Base-by-base conservation (phyloP, 1,140 invertebrate genomes). In the Zelostemma sp. region DNA sequence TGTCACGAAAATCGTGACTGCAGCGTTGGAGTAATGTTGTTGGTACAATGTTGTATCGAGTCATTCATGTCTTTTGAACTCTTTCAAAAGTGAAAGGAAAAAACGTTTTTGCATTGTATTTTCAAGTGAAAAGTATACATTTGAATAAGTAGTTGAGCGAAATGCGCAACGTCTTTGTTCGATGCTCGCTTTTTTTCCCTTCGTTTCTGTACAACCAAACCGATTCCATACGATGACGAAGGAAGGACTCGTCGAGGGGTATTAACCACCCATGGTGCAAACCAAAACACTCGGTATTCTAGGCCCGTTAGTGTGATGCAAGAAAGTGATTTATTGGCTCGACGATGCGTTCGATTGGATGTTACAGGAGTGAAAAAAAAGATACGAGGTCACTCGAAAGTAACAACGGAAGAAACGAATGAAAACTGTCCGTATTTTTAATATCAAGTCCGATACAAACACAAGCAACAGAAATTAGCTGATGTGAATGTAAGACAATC, bases 281-380 rank as follows among this genome's bases (percentile, higher is more conserved):
- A 75, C 73, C 79, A 83, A 82, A 83, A 82, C 75, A 82, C 66
- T 64, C 4, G 47, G 64, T 71, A 60, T 62, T 66, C 62, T 33
- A 16, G 14, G 40, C 35, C 53, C 59, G 64, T 73, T 72, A 62
- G 65, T 53, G 31, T 48, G 61, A 55, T 33, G 25, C 45, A 33
- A 31, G 40, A 46, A 31, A 57, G 56, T 79, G 77, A 79, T 79
- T 79, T 77, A 76, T 77, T 68, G 70, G 53, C n/a, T 33, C 68
- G 72, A 73, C 75, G 72, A 80, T 77, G 56, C 58, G 67, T 68
- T 70, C 48, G 53, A 72, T 67, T 60, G 58, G 53, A 47, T 38
- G 45, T 38, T n/a, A n/a, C n/a, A n/a, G n/a, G n/a, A n/a, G n/a
- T n/a, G n/a, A n/a, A n/a, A n/a, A n/a, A n/a, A n/a, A n/a, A n/a